Conservation (phyloP, 2,797 vertebrate species). For the Leuciscus waleckii region DNA sequence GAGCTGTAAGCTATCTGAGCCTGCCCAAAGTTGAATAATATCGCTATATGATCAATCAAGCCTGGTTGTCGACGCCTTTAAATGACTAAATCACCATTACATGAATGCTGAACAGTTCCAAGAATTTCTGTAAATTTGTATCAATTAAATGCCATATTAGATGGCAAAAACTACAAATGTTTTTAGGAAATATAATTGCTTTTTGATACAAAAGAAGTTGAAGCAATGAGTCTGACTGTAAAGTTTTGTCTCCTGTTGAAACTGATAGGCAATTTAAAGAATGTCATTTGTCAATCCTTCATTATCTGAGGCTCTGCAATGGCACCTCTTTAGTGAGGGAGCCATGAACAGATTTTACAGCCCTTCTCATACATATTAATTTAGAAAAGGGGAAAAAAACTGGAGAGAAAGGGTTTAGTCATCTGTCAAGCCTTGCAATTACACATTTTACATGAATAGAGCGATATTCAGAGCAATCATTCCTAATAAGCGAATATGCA, state of each 20-base stretch:
- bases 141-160: background rate
- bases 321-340: conserved; percentile 28
- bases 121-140: background rate
- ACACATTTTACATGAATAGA: conserved; percentile 53
- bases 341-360: conserved; percentile 14
- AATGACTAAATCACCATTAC: background rate
- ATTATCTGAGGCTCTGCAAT: conserved; percentile 47
- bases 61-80: background rate
- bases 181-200: conserved; percentile 18
- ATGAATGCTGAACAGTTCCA: background rate
- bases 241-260: background rate
- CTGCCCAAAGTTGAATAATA: too few species aligned
- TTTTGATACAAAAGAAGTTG: conserved; percentile 22
- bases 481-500: conserved; percentile 59
- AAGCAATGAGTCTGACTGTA: background rate
- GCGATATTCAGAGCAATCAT: conserved; percentile 54
- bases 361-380: conserved; percentile 54
- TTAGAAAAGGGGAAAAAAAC: conserved; percentile 21
- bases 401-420: conserved; percentile 46
- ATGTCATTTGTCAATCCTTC: conserved; percentile 49
- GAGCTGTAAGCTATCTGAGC: too few species aligned
- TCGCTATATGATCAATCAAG: too few species aligned
- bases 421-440: conserved; percentile 54
- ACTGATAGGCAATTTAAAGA: conserved; percentile 39
- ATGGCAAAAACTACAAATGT: background rate